A percentile compares a stretch with the other conserved stretches of the same genome.
Conservation (phyloP, 2,797 vertebrate genomes). For the Passerculus sandwichensis region DNA sequence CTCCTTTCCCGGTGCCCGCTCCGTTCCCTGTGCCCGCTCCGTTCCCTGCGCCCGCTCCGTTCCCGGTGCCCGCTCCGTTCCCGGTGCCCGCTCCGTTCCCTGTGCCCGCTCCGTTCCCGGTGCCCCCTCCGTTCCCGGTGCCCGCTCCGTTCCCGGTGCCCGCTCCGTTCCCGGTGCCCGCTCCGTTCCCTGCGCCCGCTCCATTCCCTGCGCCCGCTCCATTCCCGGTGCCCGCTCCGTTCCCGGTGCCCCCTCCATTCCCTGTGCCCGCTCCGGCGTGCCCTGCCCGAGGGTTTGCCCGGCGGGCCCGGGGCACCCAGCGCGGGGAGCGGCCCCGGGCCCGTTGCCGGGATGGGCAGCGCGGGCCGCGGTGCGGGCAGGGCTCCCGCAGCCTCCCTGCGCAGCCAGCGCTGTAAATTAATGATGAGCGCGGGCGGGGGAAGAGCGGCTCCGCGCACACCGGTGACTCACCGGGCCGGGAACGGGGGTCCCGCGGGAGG, state of each 20-base stretch:
- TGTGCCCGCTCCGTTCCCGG: neutral
- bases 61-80: rapidly evolving
- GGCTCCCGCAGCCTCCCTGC: neutral
- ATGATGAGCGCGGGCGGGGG: neutral
- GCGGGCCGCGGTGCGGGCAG: neutral
- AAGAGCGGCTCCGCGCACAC: neutral
- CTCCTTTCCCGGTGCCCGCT: rapidly evolving
- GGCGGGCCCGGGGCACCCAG: rapidly evolving
- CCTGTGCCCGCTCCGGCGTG: rapidly evolving
- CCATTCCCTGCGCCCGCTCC: rapidly evolving
- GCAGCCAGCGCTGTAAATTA: slow-evolving; percentile 12
- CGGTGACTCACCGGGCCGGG: neutral
- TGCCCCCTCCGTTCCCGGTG: rapidly evolving
- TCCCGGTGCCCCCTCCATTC: rapidly evolving
- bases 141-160: neutral
- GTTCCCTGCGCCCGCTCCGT: no score
- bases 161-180: rapidly evolving
- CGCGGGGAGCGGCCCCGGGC: neutral
- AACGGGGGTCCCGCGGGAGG: rapidly evolving
- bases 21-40: rapidly evolving
- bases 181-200: no score
- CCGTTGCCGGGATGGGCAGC: neutral
- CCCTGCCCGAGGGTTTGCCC: neutral
- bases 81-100: rapidly evolving
- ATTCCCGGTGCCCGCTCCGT: no score